These are phyloP conservation scores for Oryctes rhinoceros DNA, from an alignment of 1,140 invertebrate species.

Conservation along the genomic window DNA sequence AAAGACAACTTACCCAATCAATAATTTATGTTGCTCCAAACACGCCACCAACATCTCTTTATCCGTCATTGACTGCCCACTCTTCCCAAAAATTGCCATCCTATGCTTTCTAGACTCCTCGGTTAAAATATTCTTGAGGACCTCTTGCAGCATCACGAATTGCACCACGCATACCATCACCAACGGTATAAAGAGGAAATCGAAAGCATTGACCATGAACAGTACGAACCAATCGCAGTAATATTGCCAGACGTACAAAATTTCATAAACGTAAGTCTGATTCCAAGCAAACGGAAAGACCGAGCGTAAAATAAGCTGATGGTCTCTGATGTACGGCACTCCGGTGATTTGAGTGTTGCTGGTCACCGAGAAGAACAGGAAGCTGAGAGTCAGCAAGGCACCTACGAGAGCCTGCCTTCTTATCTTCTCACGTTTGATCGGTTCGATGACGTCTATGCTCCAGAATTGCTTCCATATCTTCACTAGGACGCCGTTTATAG, in stretches of 20 bases:
- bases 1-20: constrained; percentile 24
- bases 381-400: background rate
- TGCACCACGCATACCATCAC: constrained; percentile 9
- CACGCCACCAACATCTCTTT: background rate
- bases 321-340: background rate
- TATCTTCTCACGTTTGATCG: background rate
- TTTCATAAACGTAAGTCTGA: constrained; percentile 27
- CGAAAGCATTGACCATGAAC: constrained; percentile 25
- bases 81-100: background rate
- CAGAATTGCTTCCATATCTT: constrained; percentile 37
- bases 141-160: constrained; percentile 25
- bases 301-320: background rate
- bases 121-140: constrained; percentile 1
- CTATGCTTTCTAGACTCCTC: constrained; percentile 26
- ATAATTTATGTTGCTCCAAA: constrained; percentile 20
- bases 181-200: constrained; percentile 30
- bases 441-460: constrained; percentile 1
- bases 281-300: constrained; percentile 30
- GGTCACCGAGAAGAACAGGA: background rate
- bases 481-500: background rate
- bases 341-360: constrained; percentile 20
- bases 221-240: constrained; percentile 27
- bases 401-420: background rate
- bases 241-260: constrained; percentile 31
- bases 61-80: background rate